These are phyloP conservation scores for Steinernema khuongi DNA, from an alignment of 1,140 invertebrate species.

Conservation along the genomic window DNA sequence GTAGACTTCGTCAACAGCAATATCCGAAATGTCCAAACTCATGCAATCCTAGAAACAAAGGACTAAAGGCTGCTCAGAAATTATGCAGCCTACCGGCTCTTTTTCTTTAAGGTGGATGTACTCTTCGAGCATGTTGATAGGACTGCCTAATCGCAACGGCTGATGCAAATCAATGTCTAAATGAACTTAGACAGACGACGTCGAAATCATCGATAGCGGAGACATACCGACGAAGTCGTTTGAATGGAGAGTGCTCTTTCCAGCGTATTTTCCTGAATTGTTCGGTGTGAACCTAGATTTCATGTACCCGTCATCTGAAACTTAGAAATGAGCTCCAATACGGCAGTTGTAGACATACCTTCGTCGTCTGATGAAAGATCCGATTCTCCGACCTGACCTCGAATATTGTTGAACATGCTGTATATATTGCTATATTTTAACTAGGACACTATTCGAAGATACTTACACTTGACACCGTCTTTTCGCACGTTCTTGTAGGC, in stretches of 20 bases:
- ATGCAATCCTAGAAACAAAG: background rate
- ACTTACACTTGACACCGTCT: slow-evolving; percentile 4
- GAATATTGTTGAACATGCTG: background rate
- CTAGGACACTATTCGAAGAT: background rate
- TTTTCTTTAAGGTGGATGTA: background rate
- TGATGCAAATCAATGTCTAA: background rate
- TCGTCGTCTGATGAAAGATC: slow-evolving; percentile 11
- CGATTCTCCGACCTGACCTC: background rate
- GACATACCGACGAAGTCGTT: background rate
- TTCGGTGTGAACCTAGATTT: background rate
- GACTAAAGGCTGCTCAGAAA: background rate
- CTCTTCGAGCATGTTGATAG: background rate
- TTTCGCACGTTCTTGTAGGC: background rate
- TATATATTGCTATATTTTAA: background rate
- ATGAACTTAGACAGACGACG: no score
- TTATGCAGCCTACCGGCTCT: background rate
- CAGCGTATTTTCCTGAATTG: background rate
- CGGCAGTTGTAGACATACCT: background rate
- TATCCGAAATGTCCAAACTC: slow-evolving; percentile 1
- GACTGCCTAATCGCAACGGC: background rate
- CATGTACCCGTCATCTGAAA: slow-evolving; percentile 1
- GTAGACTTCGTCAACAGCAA: slow-evolving; percentile 3
- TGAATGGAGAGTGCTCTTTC: background rate
- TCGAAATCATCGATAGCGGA: background rate
- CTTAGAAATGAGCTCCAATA: background rate